Base-by-base conservation (phyloP, 2,797 vertebrate species). In the Anguilla pacifica region DNA sequence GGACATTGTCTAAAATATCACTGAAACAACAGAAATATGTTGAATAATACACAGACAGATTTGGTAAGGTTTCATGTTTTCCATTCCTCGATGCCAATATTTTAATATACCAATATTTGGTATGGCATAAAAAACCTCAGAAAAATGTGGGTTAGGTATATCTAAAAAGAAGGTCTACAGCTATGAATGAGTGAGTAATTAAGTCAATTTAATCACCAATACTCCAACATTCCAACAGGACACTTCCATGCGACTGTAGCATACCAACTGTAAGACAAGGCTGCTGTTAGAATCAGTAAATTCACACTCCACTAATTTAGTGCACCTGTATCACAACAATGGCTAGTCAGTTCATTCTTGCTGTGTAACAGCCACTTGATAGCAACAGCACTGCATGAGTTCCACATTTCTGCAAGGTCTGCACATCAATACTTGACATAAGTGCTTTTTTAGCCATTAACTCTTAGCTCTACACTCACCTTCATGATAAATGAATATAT, bases 201-300 rank as follows among this genome's bases (percentile, higher is more conserved):
- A 57, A 59, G 25, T 86, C 17, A 84, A 43, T 70, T 57, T 39
- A 89, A 86, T 90, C 89, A 86, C 83, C 89, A 87, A 86, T 83
- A 81, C 85, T 87, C 88, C 84, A 89, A 86, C 87, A 89, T 67
- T 90, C 81, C 64, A 74, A 70, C 31, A 91, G 85, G 39, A 89
- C 85, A 86, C 46, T 84, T 39, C 86, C 85, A 86, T 79, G 87
- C 35, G 83, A 89, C 19, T 82, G 85, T 77, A 91, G 89, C 81
- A 90, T 57, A 87, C n/a, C 81, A 55, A 85, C 87, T 88, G 77
- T 70, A 89, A 90, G 49, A 89, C 55, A 61, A 83, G 53, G 11
- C 67, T 31, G 46, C 70, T 43, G 81, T 88, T 84, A 87, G 70
- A 35, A 84, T 31, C 9, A 3, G 11, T 64, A 74, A 17, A 59